A percentile compares a stretch with the other conserved stretches of the same genome.
phyloP scores from a whole-genome alignment of 2,888 invertebrate genomes.

The Glaucopsyche alexis region DNA sequence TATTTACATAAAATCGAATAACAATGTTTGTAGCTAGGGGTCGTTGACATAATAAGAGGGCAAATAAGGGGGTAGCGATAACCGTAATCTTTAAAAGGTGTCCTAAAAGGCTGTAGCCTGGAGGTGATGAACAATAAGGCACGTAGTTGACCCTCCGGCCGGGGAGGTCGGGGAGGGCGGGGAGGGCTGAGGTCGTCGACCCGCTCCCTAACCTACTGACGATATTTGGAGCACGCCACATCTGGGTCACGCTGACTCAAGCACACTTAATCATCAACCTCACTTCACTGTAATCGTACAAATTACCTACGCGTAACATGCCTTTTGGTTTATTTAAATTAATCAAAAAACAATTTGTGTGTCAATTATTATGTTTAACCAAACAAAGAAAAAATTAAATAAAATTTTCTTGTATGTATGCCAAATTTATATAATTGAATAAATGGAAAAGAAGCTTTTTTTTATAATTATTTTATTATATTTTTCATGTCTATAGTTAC shows the following conservation, averaged over 20 bases:
- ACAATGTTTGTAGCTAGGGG: not conserved
- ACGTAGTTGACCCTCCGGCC: conserved; percentile 36
- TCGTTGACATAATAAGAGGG: not conserved
- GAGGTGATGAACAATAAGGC: conserved; percentile 18
- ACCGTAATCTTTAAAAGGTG: conserved; percentile 23
- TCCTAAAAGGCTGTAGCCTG: not conserved
- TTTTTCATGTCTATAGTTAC: too few species aligned
- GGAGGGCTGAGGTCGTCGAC: conserved; percentile 63
- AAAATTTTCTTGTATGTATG: too few species aligned
- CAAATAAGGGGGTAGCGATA: not conserved
- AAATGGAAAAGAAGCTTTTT: too few species aligned
- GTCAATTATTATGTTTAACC: not conserved
- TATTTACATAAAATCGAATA: not conserved
- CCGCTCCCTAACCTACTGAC: conserved; percentile 74
- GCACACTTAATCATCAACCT: conserved; percentile 65
- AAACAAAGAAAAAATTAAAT: not conserved
- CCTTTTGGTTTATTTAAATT: conserved; percentile 29
- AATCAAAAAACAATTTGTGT: not conserved
- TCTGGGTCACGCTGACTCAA: conserved; percentile 74
- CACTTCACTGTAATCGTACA: conserved; percentile 48
- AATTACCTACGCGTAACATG: conserved; percentile 45
- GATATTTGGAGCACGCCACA: conserved; percentile 73
- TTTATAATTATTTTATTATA: too few species aligned
- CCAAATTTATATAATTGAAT: too few species aligned
- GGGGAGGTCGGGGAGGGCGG: conserved; percentile 54